A percentile compares a stretch with the other conserved stretches of the same genome.
phyloP scores from a whole-genome alignment of 2,888 invertebrate genomes.

The Cheilosia vulpina region DNA sequence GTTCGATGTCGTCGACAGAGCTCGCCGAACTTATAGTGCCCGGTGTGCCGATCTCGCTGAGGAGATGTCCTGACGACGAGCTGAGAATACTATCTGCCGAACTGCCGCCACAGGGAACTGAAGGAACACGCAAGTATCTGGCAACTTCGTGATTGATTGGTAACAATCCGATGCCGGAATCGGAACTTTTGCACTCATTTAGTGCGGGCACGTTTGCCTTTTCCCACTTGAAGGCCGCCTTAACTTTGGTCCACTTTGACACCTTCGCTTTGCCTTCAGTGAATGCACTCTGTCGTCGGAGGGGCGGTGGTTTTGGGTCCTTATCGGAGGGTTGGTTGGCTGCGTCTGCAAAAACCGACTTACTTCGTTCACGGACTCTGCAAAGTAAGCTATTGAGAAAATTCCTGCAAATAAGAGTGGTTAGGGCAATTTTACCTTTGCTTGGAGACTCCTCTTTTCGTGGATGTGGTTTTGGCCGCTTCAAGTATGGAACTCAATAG shows the following conservation, averaged over 20 bases:
- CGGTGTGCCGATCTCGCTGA: conserved; percentile 86
- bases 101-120: conserved; percentile 84
- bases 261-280: conserved; percentile 83
- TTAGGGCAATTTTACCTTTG: conserved; percentile 40
- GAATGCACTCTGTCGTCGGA: conserved; percentile 82
- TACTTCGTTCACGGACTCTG: conserved; percentile 86
- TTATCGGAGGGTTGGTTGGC: conserved; percentile 83
- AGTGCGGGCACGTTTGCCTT: conserved; percentile 86
- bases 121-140: conserved; percentile 84
- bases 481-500: conserved; percentile 87
- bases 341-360: conserved; percentile 88
- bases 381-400: neutral
- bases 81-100: conserved; percentile 85
- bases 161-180: conserved; percentile 83
- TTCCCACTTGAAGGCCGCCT: conserved; percentile 95
- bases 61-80: conserved; percentile 83
- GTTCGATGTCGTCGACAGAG: conserved; percentile 87
- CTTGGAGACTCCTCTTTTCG: conserved; percentile 84
- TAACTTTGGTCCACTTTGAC: conserved; percentile 95
- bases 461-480: conserved; percentile 84
- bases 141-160: conserved; percentile 85
- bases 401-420: neutral
- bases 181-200: conserved; percentile 81
- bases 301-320: conserved; percentile 49
- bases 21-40: conserved; percentile 89